Conservation (phyloP, 2,797 vertebrate genomes). For the Champsocephalus esox region DNA sequence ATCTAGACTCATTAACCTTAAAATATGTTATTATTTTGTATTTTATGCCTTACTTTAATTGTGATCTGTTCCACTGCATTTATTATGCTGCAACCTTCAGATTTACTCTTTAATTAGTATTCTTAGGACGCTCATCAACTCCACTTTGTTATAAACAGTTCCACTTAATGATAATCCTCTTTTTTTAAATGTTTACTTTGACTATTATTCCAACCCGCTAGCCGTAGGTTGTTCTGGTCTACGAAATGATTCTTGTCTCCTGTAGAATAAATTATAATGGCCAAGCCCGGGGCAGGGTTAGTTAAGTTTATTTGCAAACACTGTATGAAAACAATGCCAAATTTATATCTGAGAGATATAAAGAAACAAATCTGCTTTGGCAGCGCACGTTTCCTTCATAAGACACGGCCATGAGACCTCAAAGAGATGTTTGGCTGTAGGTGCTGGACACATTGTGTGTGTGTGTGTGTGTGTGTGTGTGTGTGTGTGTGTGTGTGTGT, state of each 20-base stretch:
- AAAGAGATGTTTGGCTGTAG: conserved; percentile 60
- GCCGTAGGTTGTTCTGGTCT: conserved; percentile 38
- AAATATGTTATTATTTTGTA: background rate
- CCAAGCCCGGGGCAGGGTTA: conserved; percentile 42
- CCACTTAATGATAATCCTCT: conserved; percentile 10
- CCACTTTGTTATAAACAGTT: conserved; percentile 26
- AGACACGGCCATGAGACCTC: conserved; percentile 59
- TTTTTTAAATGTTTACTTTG: conserved; percentile 1
- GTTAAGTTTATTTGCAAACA: conserved; percentile 52
- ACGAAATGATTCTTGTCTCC: conserved; percentile 36
- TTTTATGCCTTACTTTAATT: conserved; percentile 9
- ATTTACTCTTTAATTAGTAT: conserved; percentile 33
- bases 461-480: conserved; percentile 16
- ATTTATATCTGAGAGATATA: conserved; percentile 58
- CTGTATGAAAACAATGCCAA: conserved; percentile 53
- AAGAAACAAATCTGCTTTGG: conserved; percentile 72
- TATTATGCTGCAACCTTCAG: background rate
- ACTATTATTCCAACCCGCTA: conserved; percentile 15
- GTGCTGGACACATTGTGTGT: conserved; percentile 36
- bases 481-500: conserved; percentile 30
- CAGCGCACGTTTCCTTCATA: conserved; percentile 60
- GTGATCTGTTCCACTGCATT: background rate
- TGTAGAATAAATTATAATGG: conserved; percentile 43
- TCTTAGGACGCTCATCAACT: conserved; percentile 17
- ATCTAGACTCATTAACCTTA: background rate